Evolutionary conservation across 2,888 invertebrate species (phyloP).

Genomic region (Hanleya hanleyi): DNA sequence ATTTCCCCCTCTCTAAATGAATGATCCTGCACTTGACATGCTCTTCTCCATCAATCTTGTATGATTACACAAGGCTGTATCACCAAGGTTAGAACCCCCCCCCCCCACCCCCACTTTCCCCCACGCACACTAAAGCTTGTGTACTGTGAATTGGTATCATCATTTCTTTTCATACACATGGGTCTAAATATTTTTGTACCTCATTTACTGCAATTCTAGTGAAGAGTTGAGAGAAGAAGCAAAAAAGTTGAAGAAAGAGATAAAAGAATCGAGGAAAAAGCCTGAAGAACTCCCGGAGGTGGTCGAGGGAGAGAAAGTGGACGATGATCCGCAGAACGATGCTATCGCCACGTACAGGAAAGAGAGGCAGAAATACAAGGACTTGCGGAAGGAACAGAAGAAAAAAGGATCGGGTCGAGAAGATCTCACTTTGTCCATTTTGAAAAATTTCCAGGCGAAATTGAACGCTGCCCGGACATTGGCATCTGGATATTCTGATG

Average conservation of each 20-base stretch:
- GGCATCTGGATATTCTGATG: constrained; percentile 75
- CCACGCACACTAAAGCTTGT: neutral
- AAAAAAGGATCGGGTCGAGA: constrained; percentile 64
- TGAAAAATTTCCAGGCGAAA: constrained; percentile 89
- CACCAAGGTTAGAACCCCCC: too few relatives aligned
- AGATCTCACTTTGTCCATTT: constrained; percentile 82
- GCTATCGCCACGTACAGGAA: constrained; percentile 59
- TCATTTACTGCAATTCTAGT: constrained; percentile 40
- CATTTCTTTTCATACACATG: constrained; percentile 63
- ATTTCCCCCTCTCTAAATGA: too few relatives aligned
- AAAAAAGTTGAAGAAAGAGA: constrained; percentile 50
- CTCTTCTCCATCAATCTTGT: too few relatives aligned
- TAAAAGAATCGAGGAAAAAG: constrained; percentile 43
- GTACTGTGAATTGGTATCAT: neutral
- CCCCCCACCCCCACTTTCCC: too few relatives aligned
- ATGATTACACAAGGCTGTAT: too few relatives aligned
- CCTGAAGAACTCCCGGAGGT: constrained; percentile 31
- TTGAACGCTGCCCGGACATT: constrained; percentile 79
- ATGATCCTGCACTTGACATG: too few relatives aligned
- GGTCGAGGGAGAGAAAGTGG: constrained; percentile 23
- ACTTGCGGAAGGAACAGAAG: constrained; percentile 51
- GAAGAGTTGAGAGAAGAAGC: constrained; percentile 53
- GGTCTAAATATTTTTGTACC: neutral
- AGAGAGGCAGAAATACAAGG: constrained; percentile 64
- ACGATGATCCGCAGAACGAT: constrained; percentile 40